Percentiles rank a stretch among this genome's conserved stretches.
Conservation (phyloP, 2,113 vertebrate genomes). For the Caretta caretta region DNA sequence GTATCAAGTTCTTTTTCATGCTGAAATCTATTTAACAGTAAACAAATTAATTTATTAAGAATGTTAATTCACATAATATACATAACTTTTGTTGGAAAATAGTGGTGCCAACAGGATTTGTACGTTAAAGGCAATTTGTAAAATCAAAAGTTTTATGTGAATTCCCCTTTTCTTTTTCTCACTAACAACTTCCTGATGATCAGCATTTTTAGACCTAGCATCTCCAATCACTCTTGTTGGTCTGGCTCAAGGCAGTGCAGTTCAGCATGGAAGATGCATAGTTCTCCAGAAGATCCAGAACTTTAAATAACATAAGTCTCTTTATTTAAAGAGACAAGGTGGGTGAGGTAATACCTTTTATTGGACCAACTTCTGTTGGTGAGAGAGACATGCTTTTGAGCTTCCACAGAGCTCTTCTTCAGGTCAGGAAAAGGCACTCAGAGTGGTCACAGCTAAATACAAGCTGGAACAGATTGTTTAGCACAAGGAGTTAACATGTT, state of each 20-base stretch:
- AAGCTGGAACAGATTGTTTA: not conserved
- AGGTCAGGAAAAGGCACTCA: not conserved
- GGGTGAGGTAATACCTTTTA: not conserved
- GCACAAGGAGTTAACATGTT: not conserved
- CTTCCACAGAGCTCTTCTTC: not conserved
- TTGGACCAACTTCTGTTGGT: not conserved
- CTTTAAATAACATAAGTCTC: not conserved
- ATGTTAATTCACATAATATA: accelerated
- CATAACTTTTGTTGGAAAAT: not conserved
- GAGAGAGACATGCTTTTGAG: not conserved
- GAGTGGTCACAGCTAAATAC: not conserved
- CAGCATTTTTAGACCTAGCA: not conserved
- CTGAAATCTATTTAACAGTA: not conserved
- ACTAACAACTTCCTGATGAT: not conserved
- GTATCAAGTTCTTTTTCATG: not conserved
- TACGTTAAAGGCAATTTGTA: not conserved
- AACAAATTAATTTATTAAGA: accelerated
- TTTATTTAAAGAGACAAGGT: not conserved
- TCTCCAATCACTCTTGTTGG: not conserved
- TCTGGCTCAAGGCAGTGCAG: not conserved
- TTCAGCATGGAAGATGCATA: not conserved
- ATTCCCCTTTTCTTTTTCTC: not conserved
- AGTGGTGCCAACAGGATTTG: not conserved
- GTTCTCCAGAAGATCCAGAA: not conserved
- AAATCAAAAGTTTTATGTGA: not conserved